Evolutionary conservation across 2,888 invertebrate genomes (phyloP).

Genomic region (Hyalella azteca): DNA sequence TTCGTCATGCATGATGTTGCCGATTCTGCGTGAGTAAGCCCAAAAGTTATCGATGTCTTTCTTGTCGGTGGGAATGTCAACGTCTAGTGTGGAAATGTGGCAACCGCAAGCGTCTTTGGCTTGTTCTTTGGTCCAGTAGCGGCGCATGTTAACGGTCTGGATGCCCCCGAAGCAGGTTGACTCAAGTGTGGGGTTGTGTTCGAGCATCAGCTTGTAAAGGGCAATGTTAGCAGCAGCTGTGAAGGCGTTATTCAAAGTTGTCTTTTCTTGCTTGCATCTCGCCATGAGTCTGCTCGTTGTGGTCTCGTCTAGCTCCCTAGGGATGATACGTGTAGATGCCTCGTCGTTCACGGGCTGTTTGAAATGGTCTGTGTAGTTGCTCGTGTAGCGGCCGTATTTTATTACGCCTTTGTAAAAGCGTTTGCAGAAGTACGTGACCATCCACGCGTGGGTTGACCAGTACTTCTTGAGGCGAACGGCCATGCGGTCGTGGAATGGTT

Average conservation of each 20-base stretch:
- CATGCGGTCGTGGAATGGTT: constrained; percentile 47
- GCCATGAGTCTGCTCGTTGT: constrained; percentile 46
- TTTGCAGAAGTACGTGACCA: background rate
- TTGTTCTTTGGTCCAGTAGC: constrained; percentile 53
- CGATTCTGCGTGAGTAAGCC: constrained; percentile 54
- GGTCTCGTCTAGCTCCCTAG: constrained; percentile 47
- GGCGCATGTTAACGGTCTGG: constrained; percentile 58
- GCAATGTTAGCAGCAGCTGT: constrained; percentile 58
- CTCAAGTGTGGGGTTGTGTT: constrained; percentile 30
- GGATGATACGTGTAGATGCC: constrained; percentile 46
- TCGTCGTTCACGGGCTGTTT: constrained; percentile 40
- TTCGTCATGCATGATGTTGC: constrained; percentile 46
- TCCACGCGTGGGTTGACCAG: constrained; percentile 7
- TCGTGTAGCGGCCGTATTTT: constrained; percentile 41
- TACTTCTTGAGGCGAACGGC: constrained; percentile 33
- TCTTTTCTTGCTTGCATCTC: constrained; percentile 56
- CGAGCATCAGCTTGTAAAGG: constrained; percentile 49
- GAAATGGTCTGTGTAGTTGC: constrained; percentile 47
- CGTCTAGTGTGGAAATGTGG: constrained; percentile 56
- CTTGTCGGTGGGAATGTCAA: constrained; percentile 44
- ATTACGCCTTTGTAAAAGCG: constrained; percentile 34
- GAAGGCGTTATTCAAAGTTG: constrained; percentile 58
- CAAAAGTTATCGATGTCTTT: constrained; percentile 51
- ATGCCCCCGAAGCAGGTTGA: constrained; percentile 45
- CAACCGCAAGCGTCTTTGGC: constrained; percentile 52